phyloP scores from a whole-genome alignment of 2,797 vertebrate genomes.

The Graptemys geographica region DNA sequence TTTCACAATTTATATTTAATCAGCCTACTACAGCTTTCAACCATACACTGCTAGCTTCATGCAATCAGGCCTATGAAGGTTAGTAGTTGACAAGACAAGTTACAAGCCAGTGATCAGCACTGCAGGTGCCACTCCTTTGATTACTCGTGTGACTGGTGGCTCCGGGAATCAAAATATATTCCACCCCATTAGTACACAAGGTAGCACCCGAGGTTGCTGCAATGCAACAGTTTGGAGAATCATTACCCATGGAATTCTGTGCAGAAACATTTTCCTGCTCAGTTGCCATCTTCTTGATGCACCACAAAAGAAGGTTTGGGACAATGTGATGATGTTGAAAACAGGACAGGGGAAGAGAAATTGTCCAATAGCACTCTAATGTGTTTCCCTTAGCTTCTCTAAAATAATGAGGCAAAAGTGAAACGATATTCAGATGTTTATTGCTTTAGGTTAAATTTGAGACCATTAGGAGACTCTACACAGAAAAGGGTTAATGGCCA shows the following conservation, averaged over 20 bases:
- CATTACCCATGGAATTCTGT: slow-evolving; percentile 52
- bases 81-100: slow-evolving; percentile 32
- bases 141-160: slow-evolving; percentile 51
- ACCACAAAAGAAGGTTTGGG: slow-evolving; percentile 16
- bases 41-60: background rate
- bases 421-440: background rate
- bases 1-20: background rate
- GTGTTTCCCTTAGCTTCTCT: background rate
- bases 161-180: slow-evolving; percentile 42
- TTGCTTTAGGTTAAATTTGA: background rate
- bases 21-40: background rate
- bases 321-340: slow-evolving; percentile 15
- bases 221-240: slow-evolving; percentile 43
- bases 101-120: background rate
- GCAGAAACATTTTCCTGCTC: slow-evolving; percentile 40
- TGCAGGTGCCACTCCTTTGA: slow-evolving; percentile 36
- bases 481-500: slow-evolving; percentile 12
- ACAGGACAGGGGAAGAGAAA: slow-evolving; percentile 1
- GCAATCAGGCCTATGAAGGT: background rate
- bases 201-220: slow-evolving; percentile 38
- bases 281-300: slow-evolving; percentile 6
- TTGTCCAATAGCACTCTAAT: background rate
- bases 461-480: background rate
- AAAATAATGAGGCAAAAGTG: slow-evolving; percentile 11
- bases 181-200: slow-evolving; percentile 51